These are phyloP conservation scores for Troilus luridus DNA, from an alignment of 2,888 invertebrate genomes.

Conservation along the genomic window DNA sequence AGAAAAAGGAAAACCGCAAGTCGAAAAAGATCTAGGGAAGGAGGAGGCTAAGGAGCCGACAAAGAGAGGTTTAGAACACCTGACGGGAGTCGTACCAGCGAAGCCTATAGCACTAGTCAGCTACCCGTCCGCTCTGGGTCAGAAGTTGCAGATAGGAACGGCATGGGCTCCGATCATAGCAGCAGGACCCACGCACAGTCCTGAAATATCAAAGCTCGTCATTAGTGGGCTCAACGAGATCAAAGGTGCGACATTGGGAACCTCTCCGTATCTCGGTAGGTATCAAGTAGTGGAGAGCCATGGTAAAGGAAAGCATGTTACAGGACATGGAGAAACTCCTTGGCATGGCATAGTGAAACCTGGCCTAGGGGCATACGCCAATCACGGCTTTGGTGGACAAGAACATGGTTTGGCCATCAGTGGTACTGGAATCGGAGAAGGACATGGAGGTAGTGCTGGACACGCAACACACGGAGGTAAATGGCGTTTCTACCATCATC, in stretches of 20 bases:
- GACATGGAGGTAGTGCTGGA: background rate
- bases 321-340: background rate
- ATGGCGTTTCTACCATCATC: background rate
- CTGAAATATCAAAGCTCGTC: slow-evolving; percentile 10
- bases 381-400: background rate
- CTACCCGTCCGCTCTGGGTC: slow-evolving; percentile 26
- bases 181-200: background rate
- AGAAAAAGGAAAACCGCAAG: background rate
- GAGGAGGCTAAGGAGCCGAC: background rate
- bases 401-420: background rate
- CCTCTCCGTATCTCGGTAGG: background rate
- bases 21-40: background rate
- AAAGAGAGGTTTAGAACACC: slow-evolving; percentile 42
- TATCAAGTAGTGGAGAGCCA: background rate
- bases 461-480: background rate
- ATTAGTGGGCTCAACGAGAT: background rate
- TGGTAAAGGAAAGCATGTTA: slow-evolving; percentile 14
- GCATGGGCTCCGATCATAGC: slow-evolving; percentile 54
- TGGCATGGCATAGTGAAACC: background rate
- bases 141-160: slow-evolving; percentile 17
- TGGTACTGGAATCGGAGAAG: background rate
- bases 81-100: slow-evolving; percentile 26
- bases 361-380: slow-evolving; percentile 16
- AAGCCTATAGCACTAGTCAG: slow-evolving; percentile 38
- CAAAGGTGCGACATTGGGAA: slow-evolving; percentile 34